A percentile compares a stretch with the other conserved stretches of the same genome.
Evolutionary conservation across 1,140 invertebrate species (phyloP).

Genomic region (Nomia melanderi): DNA sequence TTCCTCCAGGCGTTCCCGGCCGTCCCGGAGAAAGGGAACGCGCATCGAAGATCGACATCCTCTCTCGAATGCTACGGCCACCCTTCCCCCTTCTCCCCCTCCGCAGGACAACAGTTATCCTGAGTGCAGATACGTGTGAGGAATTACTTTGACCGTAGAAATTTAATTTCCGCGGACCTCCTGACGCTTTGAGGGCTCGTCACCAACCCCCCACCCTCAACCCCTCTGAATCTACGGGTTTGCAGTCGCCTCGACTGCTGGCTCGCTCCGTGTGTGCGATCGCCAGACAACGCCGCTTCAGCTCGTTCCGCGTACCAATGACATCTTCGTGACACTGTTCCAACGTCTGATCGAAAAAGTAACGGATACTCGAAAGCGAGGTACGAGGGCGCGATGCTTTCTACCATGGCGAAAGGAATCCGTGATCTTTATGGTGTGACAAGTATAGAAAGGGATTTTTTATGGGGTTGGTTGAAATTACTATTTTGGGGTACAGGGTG

Average conservation of each 20-base stretch:
- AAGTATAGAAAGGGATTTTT: no score
- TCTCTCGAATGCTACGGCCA: constrained; percentile 14
- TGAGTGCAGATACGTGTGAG: constrained; percentile 39
- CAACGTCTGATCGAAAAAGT: constrained; percentile 21
- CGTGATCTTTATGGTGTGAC: no score
- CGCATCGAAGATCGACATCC: not conserved
- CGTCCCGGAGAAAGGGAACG: not conserved
- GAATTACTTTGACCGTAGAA: constrained; percentile 51
- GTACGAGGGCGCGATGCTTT: no score
- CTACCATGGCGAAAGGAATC: no score
- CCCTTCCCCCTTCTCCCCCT: not conserved
- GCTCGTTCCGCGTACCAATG: constrained; percentile 22
- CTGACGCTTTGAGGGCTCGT: constrained; percentile 47
- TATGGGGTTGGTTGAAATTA: no score
- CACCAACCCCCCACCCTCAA: no score
- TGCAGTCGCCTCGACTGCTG: not conserved
- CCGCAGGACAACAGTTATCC: constrained; percentile 39
- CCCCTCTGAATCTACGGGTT: constrained; percentile 17
- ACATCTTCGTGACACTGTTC: constrained; percentile 24
- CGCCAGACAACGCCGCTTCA: not conserved
- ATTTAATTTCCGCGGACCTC: constrained; percentile 53
- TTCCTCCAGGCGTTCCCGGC: not conserved
- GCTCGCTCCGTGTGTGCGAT: not conserved
- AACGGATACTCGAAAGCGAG: constrained; percentile 1
- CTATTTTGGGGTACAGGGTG: no score